Conservation (phyloP, 2,888 invertebrate genomes). For the Allygus modestus region DNA sequence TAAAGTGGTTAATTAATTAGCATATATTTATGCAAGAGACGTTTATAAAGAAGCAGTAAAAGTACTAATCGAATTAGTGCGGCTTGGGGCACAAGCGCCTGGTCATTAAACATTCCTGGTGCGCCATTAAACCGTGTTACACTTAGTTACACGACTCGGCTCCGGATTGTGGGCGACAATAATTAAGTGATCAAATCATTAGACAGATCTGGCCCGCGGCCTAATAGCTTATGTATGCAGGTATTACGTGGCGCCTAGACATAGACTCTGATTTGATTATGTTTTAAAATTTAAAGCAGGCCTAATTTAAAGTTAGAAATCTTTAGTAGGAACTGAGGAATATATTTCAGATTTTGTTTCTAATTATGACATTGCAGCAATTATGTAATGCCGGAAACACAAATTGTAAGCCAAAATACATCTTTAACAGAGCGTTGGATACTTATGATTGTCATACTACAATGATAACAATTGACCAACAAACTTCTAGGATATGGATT, state of each 20-base stretch:
- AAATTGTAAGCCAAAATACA: too few species aligned
- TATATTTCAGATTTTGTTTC: too few species aligned
- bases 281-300: not conserved
- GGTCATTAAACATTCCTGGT: constrained; percentile 19
- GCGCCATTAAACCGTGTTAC: not conserved
- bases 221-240: constrained; percentile 11
- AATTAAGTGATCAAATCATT: constrained; percentile 35
- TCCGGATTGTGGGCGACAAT: not conserved
- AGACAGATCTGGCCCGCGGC: not conserved
- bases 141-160: not conserved
- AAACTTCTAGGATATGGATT: too few species aligned
- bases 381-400: too few species aligned
- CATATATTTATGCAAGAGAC: constrained; percentile 26
- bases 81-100: not conserved
- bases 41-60: constrained; percentile 21
- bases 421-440: too few species aligned
- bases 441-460: too few species aligned
- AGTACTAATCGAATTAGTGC: constrained; percentile 31
- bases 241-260: constrained; percentile 25
- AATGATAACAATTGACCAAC: too few species aligned
- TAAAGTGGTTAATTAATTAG: not conserved
- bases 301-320: not conserved
- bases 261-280: not conserved
- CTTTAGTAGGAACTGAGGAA: too few species aligned
- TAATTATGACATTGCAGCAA: too few species aligned